Conservation (phyloP, 1,140 invertebrate genomes). For the Drosophila tristis region DNA sequence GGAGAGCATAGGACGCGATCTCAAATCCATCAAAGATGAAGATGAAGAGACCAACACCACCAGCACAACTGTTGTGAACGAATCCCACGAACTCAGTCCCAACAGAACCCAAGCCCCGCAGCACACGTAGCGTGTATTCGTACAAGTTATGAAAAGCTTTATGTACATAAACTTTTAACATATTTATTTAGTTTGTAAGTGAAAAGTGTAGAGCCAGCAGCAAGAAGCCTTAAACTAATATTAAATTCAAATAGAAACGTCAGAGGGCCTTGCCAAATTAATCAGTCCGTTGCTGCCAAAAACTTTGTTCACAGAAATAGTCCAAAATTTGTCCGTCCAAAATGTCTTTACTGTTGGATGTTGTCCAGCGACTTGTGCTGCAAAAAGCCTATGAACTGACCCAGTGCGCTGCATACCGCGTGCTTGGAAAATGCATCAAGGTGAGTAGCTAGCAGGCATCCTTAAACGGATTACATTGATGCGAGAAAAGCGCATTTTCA, state of each 20-base stretch:
- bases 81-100: conserved; percentile 20
- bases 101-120: conserved; percentile 29
- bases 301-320: conserved; percentile 31
- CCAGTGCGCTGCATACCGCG: conserved; percentile 15
- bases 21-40: conserved; percentile 71
- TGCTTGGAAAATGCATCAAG: conserved; percentile 24
- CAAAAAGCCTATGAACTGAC: conserved; percentile 50
- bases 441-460: conserved; percentile 22
- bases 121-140: conserved; percentile 22
- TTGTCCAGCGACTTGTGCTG: conserved; percentile 56
- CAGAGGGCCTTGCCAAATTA: conserved; percentile 7
- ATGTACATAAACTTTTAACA: conserved; percentile 38
- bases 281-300: conserved; percentile 4
- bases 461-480: background rate
- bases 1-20: conserved; percentile 72
- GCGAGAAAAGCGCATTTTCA: background rate
- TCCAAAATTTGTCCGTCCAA: conserved; percentile 12
- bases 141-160: conserved; percentile 35
- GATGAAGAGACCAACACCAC: conserved; percentile 33
- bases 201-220: conserved; percentile 1
- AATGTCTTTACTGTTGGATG: conserved; percentile 63
- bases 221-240: conserved; percentile 17
- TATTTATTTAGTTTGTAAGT: conserved; percentile 45
- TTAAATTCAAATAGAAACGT: background rate
- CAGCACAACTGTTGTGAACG: conserved; percentile 10